phyloP scores from a whole-genome alignment of 37 sponge, comb jelly and placozoan genomes.

The Tethya wilhelma region DNA sequence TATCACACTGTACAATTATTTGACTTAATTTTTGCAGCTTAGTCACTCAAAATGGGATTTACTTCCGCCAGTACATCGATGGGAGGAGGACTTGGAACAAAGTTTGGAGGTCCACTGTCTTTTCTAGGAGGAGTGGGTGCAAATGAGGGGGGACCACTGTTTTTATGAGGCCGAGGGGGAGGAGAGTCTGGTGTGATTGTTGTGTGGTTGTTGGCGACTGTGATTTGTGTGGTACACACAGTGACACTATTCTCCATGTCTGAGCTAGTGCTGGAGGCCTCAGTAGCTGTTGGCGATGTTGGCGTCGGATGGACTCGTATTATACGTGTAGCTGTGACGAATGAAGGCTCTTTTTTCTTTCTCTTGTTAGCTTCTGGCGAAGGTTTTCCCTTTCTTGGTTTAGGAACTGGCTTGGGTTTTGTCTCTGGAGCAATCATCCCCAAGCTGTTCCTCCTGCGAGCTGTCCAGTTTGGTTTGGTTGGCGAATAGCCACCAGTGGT shows the following conservation, averaged over 20 bases:
- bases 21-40: no score
- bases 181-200: neutral
- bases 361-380: neutral
- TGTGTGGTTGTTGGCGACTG: neutral
- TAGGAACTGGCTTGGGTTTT: constrained; percentile 5
- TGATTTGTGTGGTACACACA: no score
- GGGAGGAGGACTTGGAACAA: constrained; percentile 16
- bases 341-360: neutral
- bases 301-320: neutral
- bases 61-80: neutral
- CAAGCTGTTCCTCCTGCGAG: no score
- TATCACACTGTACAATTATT: no score
- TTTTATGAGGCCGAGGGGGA: neutral
- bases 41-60: no score
- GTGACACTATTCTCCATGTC: no score
- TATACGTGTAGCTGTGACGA: neutral
- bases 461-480: no score
- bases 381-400: constrained; percentile 19
- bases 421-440: no score
- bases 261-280: neutral
- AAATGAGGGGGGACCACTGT: neutral
- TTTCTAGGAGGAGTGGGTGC: neutral
- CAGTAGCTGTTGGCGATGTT: neutral
- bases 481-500: no score
- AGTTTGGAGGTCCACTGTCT: constrained; percentile 26